Percentiles rank a stretch among this genome's conserved stretches.
phyloP scores from a whole-genome alignment of 2,888 invertebrate species.

The Eurytoma californica region DNA sequence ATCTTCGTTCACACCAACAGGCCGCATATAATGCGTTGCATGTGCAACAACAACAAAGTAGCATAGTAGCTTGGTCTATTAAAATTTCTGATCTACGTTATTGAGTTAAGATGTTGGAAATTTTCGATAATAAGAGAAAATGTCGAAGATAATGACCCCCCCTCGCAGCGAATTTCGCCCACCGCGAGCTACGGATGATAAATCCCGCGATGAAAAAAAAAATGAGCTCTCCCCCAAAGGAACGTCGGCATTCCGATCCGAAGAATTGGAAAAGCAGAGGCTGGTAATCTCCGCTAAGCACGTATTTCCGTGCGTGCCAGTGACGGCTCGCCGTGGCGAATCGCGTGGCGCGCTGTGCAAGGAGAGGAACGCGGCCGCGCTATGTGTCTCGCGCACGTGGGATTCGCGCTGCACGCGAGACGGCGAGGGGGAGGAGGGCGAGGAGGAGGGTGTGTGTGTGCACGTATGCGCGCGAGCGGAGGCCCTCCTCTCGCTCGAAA shows the following conservation, averaged over 20 bases:
- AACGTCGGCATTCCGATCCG: constrained; percentile 1
- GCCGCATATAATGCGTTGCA: no score
- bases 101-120: no score
- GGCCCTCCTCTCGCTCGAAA: constrained; percentile 9
- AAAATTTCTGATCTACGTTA: no score
- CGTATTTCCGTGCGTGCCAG: constrained; percentile 28
- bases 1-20: no score
- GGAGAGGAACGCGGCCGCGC: background rate
- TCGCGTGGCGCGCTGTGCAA: constrained; percentile 2
- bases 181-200: no score
- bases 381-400: background rate
- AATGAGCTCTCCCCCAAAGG: background rate
- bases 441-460: background rate
- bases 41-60: no score
- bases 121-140: no score
- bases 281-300: constrained; percentile 12
- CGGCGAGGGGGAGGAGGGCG: constrained; percentile 12
- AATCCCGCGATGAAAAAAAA: no score
- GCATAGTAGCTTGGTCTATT: no score
- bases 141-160: no score
- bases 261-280: constrained; percentile 1
- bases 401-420: background rate
- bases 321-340: background rate
- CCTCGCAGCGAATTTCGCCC: constrained; percentile 10
- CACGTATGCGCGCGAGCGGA: background rate